Conservation (phyloP, 2,113 vertebrate species). For the Oriolus oriolus region DNA sequence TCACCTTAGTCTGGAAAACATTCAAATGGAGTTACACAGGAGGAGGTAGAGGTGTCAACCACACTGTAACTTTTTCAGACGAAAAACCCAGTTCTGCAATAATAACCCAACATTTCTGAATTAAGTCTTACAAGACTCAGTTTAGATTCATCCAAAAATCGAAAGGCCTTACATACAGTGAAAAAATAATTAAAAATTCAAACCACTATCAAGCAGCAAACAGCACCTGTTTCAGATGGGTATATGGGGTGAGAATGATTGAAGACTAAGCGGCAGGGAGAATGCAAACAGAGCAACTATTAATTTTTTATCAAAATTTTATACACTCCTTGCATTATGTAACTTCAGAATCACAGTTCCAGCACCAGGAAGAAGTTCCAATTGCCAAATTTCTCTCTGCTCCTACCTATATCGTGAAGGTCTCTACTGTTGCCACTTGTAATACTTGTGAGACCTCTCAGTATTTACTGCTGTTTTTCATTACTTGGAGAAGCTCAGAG, state of each 20-base stretch:
- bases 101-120: not conserved
- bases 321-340: rapidly evolving
- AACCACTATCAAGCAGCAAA: not conserved
- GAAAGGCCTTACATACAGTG: not conserved
- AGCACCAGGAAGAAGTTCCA: not conserved
- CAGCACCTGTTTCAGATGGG: not conserved
- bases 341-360: not conserved
- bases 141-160: not conserved
- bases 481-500: not conserved
- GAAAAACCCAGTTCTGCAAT: not conserved
- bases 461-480: not conserved
- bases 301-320: not conserved
- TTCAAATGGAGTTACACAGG: not conserved
- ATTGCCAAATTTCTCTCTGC: not conserved
- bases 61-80: not conserved
- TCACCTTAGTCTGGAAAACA: not conserved
- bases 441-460: rapidly evolving
- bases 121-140: not conserved
- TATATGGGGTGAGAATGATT: not conserved
- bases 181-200: not conserved
- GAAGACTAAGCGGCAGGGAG: not conserved
- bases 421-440: not conserved
- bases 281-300: not conserved
- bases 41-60: not conserved
- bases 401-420: not conserved